These are phyloP conservation scores for Euzetes globulus DNA, from an alignment of 2,888 invertebrate genomes.

Conservation along the genomic window DNA sequence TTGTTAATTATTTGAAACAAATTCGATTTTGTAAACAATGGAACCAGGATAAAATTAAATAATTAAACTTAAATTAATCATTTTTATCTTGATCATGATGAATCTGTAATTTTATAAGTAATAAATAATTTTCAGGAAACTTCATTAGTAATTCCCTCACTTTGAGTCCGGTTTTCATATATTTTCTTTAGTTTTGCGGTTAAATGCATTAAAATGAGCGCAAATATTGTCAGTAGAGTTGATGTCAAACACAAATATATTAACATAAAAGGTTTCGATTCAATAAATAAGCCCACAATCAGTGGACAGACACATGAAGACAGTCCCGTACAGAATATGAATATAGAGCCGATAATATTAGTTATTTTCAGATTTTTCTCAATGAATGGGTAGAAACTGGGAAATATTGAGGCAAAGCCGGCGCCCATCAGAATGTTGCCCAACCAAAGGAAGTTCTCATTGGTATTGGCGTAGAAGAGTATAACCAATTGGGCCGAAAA, in stretches of 20 bases:
- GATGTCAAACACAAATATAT: conserved; percentile 30
- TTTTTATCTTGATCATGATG: too few relatives aligned
- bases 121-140: not conserved
- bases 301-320: conserved; percentile 27
- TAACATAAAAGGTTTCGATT: conserved; percentile 15
- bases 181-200: not conserved
- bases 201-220: not conserved
- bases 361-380: conserved; percentile 27
- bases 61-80: not conserved
- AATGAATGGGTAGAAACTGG: conserved; percentile 32
- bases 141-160: not conserved
- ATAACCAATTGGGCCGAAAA: conserved; percentile 8
- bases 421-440: conserved; percentile 34
- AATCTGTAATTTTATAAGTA: too few relatives aligned
- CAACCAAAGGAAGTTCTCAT: not conserved
- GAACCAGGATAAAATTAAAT: too few relatives aligned
- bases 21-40: too few relatives aligned
- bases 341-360: conserved; percentile 32
- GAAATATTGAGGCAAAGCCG: conserved; percentile 34
- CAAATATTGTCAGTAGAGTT: conserved; percentile 5
- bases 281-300: conserved; percentile 33
- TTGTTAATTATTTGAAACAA: too few relatives aligned
- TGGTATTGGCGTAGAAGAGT: conserved; percentile 21
- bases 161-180: not conserved
- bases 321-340: conserved; percentile 32